phyloP scores from a whole-genome alignment of 35 echinoderm and acorn worm species.

The Amphiura filiformis region DNA sequence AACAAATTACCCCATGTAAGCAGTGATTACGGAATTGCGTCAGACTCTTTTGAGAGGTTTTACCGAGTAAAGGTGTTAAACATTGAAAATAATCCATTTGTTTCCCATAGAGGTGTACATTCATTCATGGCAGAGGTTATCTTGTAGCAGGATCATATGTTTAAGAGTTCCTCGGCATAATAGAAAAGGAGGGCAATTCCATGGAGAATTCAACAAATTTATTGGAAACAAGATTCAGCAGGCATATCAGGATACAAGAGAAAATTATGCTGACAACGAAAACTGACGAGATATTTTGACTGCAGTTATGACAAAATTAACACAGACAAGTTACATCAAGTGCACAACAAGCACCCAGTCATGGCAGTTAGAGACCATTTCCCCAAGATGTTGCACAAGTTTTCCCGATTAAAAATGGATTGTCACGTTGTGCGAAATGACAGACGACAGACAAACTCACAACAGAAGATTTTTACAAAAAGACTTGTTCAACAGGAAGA shows the following conservation, averaged over 20 bases:
- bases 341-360: background rate
- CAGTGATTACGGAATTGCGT: background rate
- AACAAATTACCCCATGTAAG: background rate
- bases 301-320: background rate
- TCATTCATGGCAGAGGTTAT: background rate
- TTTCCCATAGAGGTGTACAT: too few species aligned
- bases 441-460: too few species aligned
- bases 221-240: background rate
- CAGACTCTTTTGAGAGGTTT: background rate
- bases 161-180: background rate
- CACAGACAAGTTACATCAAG: background rate
- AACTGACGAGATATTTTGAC: background rate
- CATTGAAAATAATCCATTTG: too few species aligned
- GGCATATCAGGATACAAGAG: background rate
- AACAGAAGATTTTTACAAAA: too few species aligned
- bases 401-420: background rate
- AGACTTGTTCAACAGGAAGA: too few species aligned
- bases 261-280: background rate
- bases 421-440: background rate
- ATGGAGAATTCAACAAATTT: background rate
- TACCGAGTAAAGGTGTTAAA: background rate
- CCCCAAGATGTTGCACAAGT: too few species aligned
- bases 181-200: background rate
- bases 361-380: background rate
- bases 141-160: background rate